These are phyloP conservation scores for Metalampra italica DNA, from an alignment of 2,888 invertebrate species.

Conservation along the genomic window DNA sequence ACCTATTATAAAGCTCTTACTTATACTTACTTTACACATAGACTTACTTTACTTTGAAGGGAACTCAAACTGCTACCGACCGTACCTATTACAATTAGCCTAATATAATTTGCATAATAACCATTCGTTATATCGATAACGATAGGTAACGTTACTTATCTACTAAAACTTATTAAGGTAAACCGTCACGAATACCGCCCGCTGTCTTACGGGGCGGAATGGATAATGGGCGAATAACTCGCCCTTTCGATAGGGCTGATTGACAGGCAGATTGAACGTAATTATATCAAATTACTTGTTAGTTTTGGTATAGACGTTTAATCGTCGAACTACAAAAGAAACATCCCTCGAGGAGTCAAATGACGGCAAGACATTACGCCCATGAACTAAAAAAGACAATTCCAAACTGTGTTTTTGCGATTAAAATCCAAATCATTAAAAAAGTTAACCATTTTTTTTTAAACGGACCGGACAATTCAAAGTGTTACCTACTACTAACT, in stretches of 20 bases:
- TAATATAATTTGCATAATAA: constrained; percentile 24
- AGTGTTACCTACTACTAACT: too few relatives aligned
- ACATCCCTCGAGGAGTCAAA: too few relatives aligned
- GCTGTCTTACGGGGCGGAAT: constrained; percentile 43
- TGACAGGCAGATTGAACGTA: constrained; percentile 67
- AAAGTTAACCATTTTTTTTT: too few relatives aligned
- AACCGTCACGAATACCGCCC: constrained; percentile 52
- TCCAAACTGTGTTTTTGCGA: too few relatives aligned
- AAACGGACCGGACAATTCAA: too few relatives aligned
- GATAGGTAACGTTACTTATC: constrained; percentile 50
- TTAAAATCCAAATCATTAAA: too few relatives aligned
- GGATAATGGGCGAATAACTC: constrained; percentile 54
- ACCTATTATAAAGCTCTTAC: not conserved
- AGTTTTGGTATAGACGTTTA: constrained; percentile 2
- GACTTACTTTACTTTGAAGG: too few relatives aligned
- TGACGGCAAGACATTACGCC: too few relatives aligned
- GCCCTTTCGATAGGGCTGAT: constrained; percentile 56
- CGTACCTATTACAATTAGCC: constrained; percentile 18
- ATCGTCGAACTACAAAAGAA: too few relatives aligned
- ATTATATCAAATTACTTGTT: constrained; percentile 47
- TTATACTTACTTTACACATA: too few relatives aligned
- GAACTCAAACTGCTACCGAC: too few relatives aligned
- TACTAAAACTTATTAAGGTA: constrained; percentile 73
- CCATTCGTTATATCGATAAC: constrained; percentile 38
- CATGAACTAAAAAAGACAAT: too few relatives aligned